Conservation (phyloP, 2,113 vertebrate species). For the Psittacus erithacus region DNA sequence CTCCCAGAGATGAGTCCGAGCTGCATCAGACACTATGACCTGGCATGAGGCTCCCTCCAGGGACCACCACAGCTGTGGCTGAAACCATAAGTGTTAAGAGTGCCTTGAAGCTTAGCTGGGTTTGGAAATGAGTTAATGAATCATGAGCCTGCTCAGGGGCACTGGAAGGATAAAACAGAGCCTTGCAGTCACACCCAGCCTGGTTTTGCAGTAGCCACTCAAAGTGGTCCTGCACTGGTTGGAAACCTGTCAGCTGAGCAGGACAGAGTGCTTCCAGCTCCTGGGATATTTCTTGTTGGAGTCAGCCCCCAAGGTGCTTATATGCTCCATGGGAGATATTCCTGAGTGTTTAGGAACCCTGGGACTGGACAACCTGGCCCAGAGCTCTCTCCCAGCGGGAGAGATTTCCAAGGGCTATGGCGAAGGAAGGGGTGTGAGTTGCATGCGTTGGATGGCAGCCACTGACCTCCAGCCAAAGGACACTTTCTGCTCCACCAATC, state of each 20-base stretch:
- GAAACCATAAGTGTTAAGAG: not conserved
- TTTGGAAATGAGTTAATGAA: not conserved
- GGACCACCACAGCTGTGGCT: not conserved
- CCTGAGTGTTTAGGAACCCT: not conserved
- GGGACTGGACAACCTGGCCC: not conserved
- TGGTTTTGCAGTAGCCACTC: not conserved
- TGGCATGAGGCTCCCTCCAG: not conserved
- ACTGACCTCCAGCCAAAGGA: conserved; percentile 18
- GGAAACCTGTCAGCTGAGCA: not conserved
- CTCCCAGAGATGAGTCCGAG: not conserved
- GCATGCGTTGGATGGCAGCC: not conserved
- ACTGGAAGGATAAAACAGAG: not conserved
- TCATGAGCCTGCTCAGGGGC: not conserved
- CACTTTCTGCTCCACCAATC: not conserved
- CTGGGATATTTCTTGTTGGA: not conserved
- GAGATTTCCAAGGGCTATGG: not conserved
- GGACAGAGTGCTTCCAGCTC: not conserved
- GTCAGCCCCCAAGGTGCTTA: not conserved
- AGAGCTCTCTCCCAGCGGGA: not conserved
- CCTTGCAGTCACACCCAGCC: not conserved
- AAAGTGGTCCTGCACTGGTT: not conserved
- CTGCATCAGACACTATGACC: not conserved
- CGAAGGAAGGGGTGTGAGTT: not conserved
- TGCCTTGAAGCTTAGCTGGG: not conserved
- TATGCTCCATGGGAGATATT: not conserved